Conservation (phyloP, 2,113 vertebrate genomes). For the Grus americana region DNA sequence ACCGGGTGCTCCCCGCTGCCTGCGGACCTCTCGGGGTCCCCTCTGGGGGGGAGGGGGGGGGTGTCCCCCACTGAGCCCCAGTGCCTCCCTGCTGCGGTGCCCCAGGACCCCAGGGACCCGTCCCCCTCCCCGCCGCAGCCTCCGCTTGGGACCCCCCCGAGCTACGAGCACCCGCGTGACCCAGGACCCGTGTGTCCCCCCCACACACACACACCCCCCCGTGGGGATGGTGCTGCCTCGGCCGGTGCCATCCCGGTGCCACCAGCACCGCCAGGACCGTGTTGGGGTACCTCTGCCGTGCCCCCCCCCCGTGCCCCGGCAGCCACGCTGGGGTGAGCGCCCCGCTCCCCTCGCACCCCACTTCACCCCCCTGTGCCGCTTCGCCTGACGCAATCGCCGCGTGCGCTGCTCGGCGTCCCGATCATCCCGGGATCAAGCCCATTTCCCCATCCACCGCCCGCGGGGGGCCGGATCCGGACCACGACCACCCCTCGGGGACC, state of each 20-base stretch:
- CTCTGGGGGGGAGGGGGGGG: too few relatives aligned
- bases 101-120: background rate
- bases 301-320: background rate
- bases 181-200: too few relatives aligned
- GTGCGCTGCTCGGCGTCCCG: accelerated
- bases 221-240: too few relatives aligned
- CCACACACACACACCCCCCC: too few relatives aligned
- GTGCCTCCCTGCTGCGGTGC: background rate
- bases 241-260: background rate
- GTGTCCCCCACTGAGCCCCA: background rate
- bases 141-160: background rate
- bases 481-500: background rate
- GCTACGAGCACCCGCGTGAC: too few relatives aligned
- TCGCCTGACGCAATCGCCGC: background rate
- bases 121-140: background rate
- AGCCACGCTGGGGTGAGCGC: background rate
- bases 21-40: background rate
- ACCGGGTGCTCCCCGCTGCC: background rate
- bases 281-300: background rate
- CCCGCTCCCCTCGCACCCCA: too few relatives aligned
- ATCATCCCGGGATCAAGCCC: background rate
- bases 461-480: background rate
- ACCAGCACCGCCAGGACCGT: background rate
- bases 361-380: background rate
- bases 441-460: background rate